phyloP scores from a whole-genome alignment of 1,140 invertebrate genomes.

The Neodiprion virginianus region DNA sequence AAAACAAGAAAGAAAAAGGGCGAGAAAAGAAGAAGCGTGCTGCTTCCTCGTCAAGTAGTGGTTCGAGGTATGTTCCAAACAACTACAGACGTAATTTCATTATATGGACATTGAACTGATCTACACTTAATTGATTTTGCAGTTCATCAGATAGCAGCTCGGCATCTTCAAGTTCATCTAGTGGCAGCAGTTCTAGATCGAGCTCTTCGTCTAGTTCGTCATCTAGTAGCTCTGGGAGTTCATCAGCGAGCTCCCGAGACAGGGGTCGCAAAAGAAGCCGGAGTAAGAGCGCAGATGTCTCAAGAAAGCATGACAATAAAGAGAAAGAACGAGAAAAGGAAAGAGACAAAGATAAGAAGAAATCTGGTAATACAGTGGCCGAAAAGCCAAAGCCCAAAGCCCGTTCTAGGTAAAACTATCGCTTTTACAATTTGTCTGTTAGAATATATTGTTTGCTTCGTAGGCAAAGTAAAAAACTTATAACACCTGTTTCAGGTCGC shows the following conservation, averaged over 20 bases:
- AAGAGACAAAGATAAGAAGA: conserved; percentile 64
- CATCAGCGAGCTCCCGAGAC: conserved; percentile 66
- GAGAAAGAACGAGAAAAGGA: conserved; percentile 63
- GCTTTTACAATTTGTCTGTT: conserved; percentile 39
- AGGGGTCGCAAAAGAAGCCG: conserved; percentile 57
- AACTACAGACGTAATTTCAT: background rate
- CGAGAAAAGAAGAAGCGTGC: conserved; percentile 73
- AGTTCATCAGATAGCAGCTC: conserved; percentile 82
- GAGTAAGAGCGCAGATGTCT: conserved; percentile 59
- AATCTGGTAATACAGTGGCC: conserved; percentile 59
- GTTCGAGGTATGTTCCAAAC: conserved; percentile 68
- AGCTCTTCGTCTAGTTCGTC: conserved; percentile 72
- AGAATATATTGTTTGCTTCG: conserved; percentile 36
- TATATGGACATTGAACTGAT: background rate
- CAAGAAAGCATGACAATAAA: conserved; percentile 61
- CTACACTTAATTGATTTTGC: conserved; percentile 33
- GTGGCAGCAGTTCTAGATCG: conserved; percentile 70
- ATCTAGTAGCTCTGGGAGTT: conserved; percentile 74
- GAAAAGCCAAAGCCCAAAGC: conserved; percentile 67
- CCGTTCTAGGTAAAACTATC: conserved; percentile 59
- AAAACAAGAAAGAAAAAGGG: conserved; percentile 70
- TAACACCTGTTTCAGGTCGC: conserved; percentile 54
- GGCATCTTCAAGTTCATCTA: conserved; percentile 64
- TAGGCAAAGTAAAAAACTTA: conserved; percentile 22
- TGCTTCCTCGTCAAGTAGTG: conserved; percentile 78